phyloP scores from a whole-genome alignment of 2,113 vertebrate species.

The Ellobius talpinus region DNA sequence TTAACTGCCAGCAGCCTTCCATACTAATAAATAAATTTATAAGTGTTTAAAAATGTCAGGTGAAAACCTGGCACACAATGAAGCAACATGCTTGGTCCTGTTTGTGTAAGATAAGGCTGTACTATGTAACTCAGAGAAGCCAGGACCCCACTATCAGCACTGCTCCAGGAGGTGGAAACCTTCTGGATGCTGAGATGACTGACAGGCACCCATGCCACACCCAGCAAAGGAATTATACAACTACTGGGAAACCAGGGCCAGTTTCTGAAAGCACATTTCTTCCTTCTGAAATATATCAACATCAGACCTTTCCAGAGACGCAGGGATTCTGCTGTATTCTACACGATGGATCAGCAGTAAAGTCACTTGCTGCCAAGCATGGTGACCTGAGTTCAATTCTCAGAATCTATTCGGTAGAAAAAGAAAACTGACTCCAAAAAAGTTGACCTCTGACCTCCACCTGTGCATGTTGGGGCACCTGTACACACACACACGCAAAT shows the following conservation, averaged over 20 bases:
- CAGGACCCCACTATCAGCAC: not conserved
- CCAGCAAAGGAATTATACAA: slow-evolving; percentile 39
- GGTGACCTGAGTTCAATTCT: not conserved
- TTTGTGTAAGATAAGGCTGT: not conserved
- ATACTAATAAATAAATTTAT: slow-evolving; percentile 10
- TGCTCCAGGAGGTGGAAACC: not conserved
- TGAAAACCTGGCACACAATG: not conserved
- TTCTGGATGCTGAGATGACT: not conserved
- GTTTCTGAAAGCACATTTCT: slow-evolving; percentile 36
- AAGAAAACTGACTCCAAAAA: not conserved
- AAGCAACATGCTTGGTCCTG: not conserved
- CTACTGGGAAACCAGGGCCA: slow-evolving; percentile 5
- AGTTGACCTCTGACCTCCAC: not conserved
- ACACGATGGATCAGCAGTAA: not conserved
- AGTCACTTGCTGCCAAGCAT: not conserved
- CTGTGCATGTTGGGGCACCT: not conserved
- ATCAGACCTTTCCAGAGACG: not conserved
- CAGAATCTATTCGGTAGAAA: not conserved
- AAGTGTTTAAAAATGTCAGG: not conserved
- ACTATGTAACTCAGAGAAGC: not conserved
- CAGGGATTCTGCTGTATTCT: not conserved
- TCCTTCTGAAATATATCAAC: slow-evolving; percentile 22
- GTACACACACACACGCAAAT: not conserved
- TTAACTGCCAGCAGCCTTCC: slow-evolving; percentile 19
- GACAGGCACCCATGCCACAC: not conserved